Evolutionary conservation across 2,797 vertebrate species (phyloP).

Genomic region (Lacerta bilineata): DNA sequence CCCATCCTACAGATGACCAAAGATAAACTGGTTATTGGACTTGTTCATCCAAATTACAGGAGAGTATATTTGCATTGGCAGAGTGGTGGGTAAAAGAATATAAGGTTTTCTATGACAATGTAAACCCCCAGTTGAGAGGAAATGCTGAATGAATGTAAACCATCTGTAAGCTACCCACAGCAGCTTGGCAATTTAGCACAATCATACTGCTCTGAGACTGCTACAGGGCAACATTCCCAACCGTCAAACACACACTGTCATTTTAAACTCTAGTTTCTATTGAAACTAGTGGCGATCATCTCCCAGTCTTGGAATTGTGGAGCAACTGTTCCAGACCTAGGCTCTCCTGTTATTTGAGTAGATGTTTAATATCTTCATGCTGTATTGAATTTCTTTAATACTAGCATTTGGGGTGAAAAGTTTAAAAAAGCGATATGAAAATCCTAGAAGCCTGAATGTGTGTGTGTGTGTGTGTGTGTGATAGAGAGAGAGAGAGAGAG

Average conservation of each 20-base stretch:
- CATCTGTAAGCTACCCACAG: not conserved
- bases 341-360: not conserved
- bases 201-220: constrained; percentile 3
- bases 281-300: not conserved
- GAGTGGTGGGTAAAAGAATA: not conserved
- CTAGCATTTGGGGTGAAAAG: constrained; percentile 7
- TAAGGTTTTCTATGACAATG: not conserved
- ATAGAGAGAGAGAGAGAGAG: not conserved
- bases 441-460: not conserved
- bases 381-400: constrained; percentile 30
- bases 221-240: constrained; percentile 19
- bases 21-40: not conserved
- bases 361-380: constrained; percentile 11
- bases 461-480: not conserved
- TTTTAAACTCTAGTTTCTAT: not conserved
- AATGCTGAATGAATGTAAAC: constrained; percentile 1
- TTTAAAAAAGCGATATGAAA: not conserved
- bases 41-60: constrained; percentile 1
- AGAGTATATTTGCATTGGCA: not conserved
- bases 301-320: not conserved
- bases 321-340: not conserved
- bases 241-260: not conserved
- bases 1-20: not conserved
- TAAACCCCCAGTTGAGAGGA: not conserved
- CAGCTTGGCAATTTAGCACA: constrained; percentile 23